phyloP scores from a whole-genome alignment of 2,113 vertebrate species.

The Phaethornis superciliosus region DNA sequence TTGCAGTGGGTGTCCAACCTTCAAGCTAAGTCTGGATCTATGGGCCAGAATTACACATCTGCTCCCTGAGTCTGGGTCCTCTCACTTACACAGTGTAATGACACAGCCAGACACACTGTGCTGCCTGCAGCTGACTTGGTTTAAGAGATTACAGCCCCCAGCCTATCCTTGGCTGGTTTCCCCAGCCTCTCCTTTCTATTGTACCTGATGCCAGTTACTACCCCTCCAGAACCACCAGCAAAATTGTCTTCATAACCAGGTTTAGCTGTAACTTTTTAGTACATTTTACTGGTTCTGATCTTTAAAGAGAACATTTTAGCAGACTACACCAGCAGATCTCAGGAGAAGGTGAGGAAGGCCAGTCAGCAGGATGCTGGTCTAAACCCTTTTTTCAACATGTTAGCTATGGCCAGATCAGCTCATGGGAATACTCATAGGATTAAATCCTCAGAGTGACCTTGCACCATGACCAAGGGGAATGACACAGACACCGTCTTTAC shows the following conservation, averaged over 20 bases:
- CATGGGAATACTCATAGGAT: background rate
- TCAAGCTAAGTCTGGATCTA: background rate
- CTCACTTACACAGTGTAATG: background rate
- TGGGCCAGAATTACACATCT: background rate
- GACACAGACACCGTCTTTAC: background rate
- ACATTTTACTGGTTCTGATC: background rate
- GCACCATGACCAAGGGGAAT: background rate
- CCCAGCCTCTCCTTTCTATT: background rate
- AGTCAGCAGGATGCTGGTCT: background rate
- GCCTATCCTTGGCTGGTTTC: background rate
- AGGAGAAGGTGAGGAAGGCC: background rate
- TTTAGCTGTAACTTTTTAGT: background rate
- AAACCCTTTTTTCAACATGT: background rate
- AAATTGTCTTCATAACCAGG: rapidly evolving
- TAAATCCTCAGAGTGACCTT: background rate
- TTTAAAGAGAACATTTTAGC: background rate
- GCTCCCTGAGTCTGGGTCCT: background rate
- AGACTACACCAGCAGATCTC: background rate
- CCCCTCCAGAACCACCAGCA: background rate
- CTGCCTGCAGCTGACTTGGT: background rate
- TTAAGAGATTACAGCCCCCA: background rate
- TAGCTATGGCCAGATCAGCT: background rate
- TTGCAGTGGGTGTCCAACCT: background rate
- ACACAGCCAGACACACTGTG: background rate
- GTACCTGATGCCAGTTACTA: background rate